Evolutionary conservation across 2,113 vertebrate genomes (phyloP).

Genomic region (Phylloscopus whistleri): DNA sequence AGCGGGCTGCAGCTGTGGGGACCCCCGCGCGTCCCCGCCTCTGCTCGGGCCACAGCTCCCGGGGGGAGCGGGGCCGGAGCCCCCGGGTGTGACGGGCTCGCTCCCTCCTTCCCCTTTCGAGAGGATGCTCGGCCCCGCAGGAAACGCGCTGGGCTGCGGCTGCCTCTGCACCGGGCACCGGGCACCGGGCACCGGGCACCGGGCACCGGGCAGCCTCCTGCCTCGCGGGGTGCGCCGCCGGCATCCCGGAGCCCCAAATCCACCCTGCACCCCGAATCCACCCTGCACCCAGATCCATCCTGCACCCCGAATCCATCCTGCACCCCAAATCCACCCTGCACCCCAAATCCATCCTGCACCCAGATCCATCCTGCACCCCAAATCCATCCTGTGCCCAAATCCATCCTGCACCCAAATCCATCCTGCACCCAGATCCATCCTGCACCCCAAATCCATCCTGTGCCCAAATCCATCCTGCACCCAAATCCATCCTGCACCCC

Average conservation of each 20-base stretch:
- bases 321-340: neutral
- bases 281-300: neutral
- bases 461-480: too few relatives aligned
- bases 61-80: neutral
- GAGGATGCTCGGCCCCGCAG: neutral
- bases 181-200: too few relatives aligned
- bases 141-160: neutral
- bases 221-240: neutral
- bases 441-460: too few relatives aligned
- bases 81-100: fast-evolving
- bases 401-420: neutral
- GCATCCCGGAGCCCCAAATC: fast-evolving
- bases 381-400: too few relatives aligned
- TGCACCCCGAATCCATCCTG: fast-evolving
- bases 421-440: too few relatives aligned
- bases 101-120: neutral
- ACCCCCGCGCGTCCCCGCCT: fast-evolving
- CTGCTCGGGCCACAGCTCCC: neutral
- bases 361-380: too few relatives aligned
- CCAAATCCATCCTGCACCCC: neutral
- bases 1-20: neutral
- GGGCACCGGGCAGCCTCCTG: neutral
- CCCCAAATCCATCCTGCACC: neutral
- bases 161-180: too few relatives aligned
- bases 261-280: neutral